Conservation (phyloP, 2,113 vertebrate species). For the Cephalopterus ornatus region DNA sequence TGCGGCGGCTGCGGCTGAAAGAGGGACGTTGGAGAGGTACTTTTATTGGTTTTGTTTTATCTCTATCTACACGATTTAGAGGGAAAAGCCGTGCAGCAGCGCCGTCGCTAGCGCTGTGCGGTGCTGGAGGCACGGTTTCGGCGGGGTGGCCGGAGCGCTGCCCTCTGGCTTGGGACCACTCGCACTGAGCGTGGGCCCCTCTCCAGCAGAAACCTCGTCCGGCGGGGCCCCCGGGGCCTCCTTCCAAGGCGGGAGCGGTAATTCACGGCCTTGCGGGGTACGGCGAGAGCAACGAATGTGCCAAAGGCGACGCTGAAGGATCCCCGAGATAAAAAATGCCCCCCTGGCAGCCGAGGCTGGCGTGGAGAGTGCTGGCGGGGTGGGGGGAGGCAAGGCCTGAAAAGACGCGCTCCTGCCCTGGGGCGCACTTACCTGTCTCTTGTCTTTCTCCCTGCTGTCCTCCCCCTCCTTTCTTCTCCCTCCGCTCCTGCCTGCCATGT, state of each 20-base stretch:
- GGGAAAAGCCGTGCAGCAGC: not conserved
- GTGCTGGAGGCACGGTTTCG: not conserved
- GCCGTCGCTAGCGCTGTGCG: not conserved
- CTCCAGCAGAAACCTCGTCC: not conserved
- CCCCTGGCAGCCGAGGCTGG: conserved; percentile 29
- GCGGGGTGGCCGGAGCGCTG: not conserved
- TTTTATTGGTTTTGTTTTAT: not conserved
- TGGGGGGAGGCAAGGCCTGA: conserved; percentile 51
- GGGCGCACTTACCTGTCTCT: conserved; percentile 53
- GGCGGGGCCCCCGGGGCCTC: not conserved
- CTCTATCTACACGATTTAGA: not conserved
- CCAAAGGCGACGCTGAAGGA: not conserved
- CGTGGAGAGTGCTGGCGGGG: conserved; percentile 22
- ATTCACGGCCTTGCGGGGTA: not conserved
- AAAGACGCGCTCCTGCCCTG: conserved; percentile 45
- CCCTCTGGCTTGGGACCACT: not conserved
- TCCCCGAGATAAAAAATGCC: conserved; percentile 32
- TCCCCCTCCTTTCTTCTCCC: not conserved
- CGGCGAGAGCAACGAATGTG: not conserved
- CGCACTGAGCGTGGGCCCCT: not conserved
- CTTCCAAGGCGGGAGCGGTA: not conserved
- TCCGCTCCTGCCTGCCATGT: not conserved
- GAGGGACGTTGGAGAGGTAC: not conserved
- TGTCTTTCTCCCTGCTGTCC: not conserved
- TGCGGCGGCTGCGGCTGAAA: not conserved